Evolutionary conservation across 2,888 invertebrate species (phyloP), one percentile per base, ranked within the genome.

Genomic region (Blastobasis lacticolella): DNA sequence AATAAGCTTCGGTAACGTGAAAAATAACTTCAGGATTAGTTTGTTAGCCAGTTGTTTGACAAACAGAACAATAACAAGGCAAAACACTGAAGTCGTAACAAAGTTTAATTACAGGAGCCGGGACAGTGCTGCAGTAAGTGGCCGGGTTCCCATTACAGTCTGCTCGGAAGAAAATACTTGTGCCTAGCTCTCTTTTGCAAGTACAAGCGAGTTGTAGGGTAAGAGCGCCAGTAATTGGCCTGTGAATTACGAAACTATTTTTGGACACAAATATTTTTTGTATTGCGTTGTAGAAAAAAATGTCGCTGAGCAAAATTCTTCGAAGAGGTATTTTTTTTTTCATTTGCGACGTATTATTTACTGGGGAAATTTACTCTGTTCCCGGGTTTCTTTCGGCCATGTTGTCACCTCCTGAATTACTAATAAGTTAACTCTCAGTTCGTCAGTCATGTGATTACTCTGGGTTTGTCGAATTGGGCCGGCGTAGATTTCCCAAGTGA

Each of bases 181-280:
- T 23, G 23, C 23, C 23, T 23, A 23, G 23, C 23, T 23, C 2
- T 23, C 23, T 23, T 23, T 23, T 23, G 23, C 23, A 23, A 23
- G 23, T 23, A 23, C 23, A 2, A 23, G 23, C 23, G 23, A 23
- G 23, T 9, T 7, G 41, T 9, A 9, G 7, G 41, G 41, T 8
- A 8, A 8, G 41, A 7, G 1, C 4, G 8, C 41, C 9, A 41
- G 2, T 9, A 41, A 41, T 8, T 4, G 7, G 8, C 41, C 9
- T 41, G 9, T 2, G 41, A 41, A 50, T 52, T 45, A 50, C 53
- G 49, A 51, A 53, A 43, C 5, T 43, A 9, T 43, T 43, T 43
- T n/a, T 1, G 6, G 10, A n/a, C 8, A 23, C 4, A 45, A 10
- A 23, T 1, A 6, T 6, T 45, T 23, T 1, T 45, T 45, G 40